phyloP scores from a whole-genome alignment of 1,140 invertebrate species.

The Bursaphelenchus mucronatus region DNA sequence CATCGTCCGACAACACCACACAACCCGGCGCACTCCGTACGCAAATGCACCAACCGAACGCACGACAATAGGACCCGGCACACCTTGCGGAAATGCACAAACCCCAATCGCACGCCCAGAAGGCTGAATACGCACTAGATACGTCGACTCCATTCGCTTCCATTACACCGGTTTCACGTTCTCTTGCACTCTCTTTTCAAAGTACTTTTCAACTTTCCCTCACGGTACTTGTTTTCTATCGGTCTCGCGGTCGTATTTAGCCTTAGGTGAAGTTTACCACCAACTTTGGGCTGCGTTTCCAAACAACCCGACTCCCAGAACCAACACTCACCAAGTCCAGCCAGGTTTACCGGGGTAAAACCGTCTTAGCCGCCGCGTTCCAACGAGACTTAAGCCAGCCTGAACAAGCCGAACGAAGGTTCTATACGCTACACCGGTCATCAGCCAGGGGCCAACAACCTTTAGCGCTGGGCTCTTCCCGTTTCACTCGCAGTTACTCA shows the following conservation, averaged over 20 bases:
- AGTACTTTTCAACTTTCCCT: conserved; percentile 84
- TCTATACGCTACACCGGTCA: conserved; percentile 70
- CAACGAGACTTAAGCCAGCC: conserved; percentile 42
- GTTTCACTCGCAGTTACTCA: conserved; percentile 79
- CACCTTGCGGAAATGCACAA: background rate
- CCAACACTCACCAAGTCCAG: conserved; percentile 60
- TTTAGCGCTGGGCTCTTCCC: conserved; percentile 73
- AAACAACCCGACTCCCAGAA: conserved; percentile 76
- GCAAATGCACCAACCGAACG: conserved; percentile 23
- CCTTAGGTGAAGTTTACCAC: conserved; percentile 80
- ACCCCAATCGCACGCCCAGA: background rate
- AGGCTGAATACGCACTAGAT: conserved; percentile 38
- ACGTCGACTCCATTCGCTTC: conserved; percentile 66
- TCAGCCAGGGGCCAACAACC: conserved; percentile 60
- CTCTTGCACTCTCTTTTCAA: conserved; percentile 82
- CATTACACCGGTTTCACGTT: conserved; percentile 75
- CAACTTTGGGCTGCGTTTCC: conserved; percentile 76
- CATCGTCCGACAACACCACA: conserved; percentile 14
- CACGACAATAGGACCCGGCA: conserved; percentile 20
- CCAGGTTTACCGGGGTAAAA: conserved; percentile 69
- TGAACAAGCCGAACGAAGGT: conserved; percentile 61
- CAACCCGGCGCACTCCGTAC: conserved; percentile 25
- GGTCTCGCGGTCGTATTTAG: conserved; percentile 78
- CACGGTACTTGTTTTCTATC: conserved; percentile 84
- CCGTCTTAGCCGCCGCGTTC: conserved; percentile 70